phyloP scores from a whole-genome alignment of 2,888 invertebrate species.

The Homarus gammarus region DNA sequence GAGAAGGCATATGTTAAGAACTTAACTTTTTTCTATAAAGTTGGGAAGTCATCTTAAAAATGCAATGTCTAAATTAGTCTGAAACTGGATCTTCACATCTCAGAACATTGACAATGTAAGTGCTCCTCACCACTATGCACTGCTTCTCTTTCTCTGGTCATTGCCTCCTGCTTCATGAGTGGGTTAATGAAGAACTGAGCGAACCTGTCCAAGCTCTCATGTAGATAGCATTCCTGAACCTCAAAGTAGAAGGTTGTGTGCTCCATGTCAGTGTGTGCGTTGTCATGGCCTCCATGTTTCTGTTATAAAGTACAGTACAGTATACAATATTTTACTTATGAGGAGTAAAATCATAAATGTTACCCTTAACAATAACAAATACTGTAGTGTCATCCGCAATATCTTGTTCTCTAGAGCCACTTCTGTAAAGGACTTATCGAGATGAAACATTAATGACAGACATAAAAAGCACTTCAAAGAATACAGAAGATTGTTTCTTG shows the following conservation, averaged over 20 bases:
- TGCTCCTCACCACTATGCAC: conserved; percentile 87
- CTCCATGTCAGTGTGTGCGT: conserved; percentile 93
- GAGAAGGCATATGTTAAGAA: too few species aligned
- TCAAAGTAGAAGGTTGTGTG: conserved; percentile 94
- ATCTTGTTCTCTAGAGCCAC: too few species aligned
- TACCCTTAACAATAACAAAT: too few species aligned
- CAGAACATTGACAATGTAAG: background rate
- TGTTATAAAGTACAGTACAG: conserved; percentile 77
- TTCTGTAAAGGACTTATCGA: too few species aligned
- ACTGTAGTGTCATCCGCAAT: too few species aligned
- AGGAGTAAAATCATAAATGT: too few species aligned
- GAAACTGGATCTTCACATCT: background rate
- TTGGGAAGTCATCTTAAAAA: too few species aligned
- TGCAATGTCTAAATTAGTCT: background rate
- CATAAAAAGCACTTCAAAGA: too few species aligned
- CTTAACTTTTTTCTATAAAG: too few species aligned
- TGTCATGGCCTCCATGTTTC: conserved; percentile 91
- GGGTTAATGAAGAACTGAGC: conserved; percentile 93
- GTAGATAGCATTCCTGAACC: conserved; percentile 88
- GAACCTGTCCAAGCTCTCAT: conserved; percentile 89
- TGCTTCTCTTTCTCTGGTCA: conserved; percentile 91
- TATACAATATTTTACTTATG: background rate
- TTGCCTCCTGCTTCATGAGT: conserved; percentile 89
- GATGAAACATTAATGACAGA: too few species aligned
- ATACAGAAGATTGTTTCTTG: too few species aligned